phyloP scores from a whole-genome alignment of 2,888 invertebrate genomes.

The Mechanitis mazaeus region DNA sequence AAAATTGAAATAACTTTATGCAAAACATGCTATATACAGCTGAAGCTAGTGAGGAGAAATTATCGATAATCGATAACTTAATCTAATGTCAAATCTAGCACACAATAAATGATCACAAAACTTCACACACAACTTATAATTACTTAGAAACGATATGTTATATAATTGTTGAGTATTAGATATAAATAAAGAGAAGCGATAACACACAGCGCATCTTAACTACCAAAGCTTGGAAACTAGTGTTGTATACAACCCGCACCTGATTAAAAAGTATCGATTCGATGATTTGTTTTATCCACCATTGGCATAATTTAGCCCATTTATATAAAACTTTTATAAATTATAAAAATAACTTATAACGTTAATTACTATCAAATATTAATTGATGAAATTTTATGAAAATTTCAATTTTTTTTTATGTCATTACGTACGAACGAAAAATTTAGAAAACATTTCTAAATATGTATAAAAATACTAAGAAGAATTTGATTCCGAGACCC shows the following conservation, averaged over 20 bases:
- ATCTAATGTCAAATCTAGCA: constrained; percentile 32
- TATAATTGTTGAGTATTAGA: constrained; percentile 66
- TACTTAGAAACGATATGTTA: constrained; percentile 59
- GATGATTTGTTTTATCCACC: too few species aligned
- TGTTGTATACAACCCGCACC: constrained; percentile 32
- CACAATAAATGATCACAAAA: constrained; percentile 56
- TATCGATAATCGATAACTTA: constrained; percentile 39
- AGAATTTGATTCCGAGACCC: background rate
- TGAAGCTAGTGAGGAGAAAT: constrained; percentile 41
- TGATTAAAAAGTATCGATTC: too few species aligned
- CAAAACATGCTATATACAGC: constrained; percentile 54
- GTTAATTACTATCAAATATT: too few species aligned
- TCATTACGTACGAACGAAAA: background rate
- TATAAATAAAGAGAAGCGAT: constrained; percentile 52
- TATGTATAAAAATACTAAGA: background rate
- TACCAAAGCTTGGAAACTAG: constrained; percentile 67
- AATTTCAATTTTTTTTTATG: too few species aligned
- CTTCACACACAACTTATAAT: constrained; percentile 41
- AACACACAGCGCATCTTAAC: constrained; percentile 66
- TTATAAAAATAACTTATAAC: too few species aligned
- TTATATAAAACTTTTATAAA: too few species aligned
- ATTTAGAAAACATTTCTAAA: background rate
- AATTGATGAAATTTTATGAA: too few species aligned
- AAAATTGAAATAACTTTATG: constrained; percentile 31
- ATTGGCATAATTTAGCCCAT: too few species aligned